A percentile compares a stretch with the other conserved stretches of the same genome.
These are phyloP conservation scores for Pollenia amentaria DNA, from an alignment of 2,888 invertebrate species.

Conservation along the genomic window DNA sequence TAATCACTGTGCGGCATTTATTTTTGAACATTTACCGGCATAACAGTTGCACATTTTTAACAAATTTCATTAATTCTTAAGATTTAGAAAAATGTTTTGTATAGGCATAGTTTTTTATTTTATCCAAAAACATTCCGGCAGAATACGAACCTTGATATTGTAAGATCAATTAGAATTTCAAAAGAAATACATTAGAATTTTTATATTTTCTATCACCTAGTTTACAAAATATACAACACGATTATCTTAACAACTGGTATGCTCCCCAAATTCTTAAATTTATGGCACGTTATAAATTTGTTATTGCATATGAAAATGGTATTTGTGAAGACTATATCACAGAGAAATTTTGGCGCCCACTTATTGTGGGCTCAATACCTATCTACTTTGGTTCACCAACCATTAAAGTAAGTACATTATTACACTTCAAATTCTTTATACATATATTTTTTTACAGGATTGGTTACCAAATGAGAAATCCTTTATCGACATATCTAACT, in stretches of 20 bases:
- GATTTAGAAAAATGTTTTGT: too few species aligned
- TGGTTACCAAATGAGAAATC: conserved; percentile 92
- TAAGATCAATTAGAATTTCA: too few species aligned
- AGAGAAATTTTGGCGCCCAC: conserved; percentile 94
- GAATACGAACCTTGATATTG: too few species aligned
- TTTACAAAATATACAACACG: conserved; percentile 82
- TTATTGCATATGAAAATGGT: conserved; percentile 93
- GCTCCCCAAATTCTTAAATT: conserved; percentile 87
- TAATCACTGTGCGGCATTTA: too few species aligned
- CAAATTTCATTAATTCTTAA: too few species aligned
- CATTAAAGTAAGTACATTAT: conserved; percentile 83
- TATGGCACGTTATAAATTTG: conserved; percentile 91
- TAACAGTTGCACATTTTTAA: too few species aligned
- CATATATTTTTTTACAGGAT: conserved; percentile 85
- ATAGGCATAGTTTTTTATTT: too few species aligned
- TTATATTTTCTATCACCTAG: conserved; percentile 13
- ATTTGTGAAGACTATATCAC: conserved; percentile 94
- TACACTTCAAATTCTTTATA: background rate
- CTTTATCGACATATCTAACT: conserved; percentile 89
- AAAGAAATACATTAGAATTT: background rate
- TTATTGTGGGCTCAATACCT: conserved; percentile 92
- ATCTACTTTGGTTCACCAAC: conserved; percentile 92
- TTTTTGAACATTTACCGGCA: too few species aligned
- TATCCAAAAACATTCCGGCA: too few species aligned
- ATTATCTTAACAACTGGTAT: conserved; percentile 87